These are phyloP conservation scores for Corythucha ciliata DNA, from an alignment of 2,888 invertebrate species.

Conservation along the genomic window DNA sequence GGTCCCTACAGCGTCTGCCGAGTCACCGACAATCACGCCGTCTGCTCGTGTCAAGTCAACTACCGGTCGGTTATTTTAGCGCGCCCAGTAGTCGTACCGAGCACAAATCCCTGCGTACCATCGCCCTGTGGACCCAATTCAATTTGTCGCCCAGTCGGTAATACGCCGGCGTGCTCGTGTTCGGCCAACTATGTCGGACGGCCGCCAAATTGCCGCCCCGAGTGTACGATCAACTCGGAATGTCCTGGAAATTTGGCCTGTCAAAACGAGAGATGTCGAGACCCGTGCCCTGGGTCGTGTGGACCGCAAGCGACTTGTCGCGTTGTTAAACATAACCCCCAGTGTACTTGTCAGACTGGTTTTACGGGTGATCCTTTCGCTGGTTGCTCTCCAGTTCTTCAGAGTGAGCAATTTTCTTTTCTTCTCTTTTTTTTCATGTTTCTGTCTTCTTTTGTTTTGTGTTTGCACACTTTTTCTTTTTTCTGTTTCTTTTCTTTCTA, in stretches of 20 bases:
- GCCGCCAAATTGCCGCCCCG: conserved; percentile 73
- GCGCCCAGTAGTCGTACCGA: conserved; percentile 47
- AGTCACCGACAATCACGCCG: conserved; percentile 60
- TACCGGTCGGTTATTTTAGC: conserved; percentile 44
- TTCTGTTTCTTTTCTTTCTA: conserved; percentile 39
- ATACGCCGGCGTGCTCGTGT: conserved; percentile 71
- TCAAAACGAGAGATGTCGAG: conserved; percentile 64
- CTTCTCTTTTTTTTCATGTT: conserved; percentile 3
- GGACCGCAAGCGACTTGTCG: conserved; percentile 42
- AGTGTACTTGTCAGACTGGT: conserved; percentile 42
- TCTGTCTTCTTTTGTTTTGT: conserved; percentile 4
- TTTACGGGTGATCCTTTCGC: conserved; percentile 42
- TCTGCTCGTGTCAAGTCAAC: conserved; percentile 68
- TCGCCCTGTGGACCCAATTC: conserved; percentile 80
- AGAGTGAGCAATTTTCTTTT: conserved; percentile 36
- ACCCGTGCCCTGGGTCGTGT: conserved; percentile 61
- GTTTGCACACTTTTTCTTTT: conserved; percentile 23
- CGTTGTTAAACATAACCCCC: conserved; percentile 42
- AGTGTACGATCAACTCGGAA: conserved; percentile 65
- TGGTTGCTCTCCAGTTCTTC: conserved; percentile 32
- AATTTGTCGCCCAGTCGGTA: conserved; percentile 64
- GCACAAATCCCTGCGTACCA: conserved; percentile 66
- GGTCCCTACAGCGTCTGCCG: conserved; percentile 69
- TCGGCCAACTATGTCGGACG: conserved; percentile 66
- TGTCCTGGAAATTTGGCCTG: conserved; percentile 68